phyloP scores from a whole-genome alignment of 2,113 vertebrate species.

The Chamaetylas fuelleborni region DNA sequence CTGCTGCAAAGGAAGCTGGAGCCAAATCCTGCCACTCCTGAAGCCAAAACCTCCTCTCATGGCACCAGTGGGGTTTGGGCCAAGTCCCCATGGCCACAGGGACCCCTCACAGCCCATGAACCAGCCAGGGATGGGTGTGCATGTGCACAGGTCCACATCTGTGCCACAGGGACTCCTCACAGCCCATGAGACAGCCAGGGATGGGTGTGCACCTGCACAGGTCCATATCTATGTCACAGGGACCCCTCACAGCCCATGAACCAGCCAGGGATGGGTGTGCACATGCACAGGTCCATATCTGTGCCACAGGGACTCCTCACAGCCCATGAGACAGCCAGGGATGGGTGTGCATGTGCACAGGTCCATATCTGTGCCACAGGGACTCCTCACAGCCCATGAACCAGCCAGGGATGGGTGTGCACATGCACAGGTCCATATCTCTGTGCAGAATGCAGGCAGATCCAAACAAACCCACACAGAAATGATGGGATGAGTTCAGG shows the following conservation, averaged over 20 bases:
- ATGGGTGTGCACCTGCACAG: too few relatives aligned
- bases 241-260: background rate
- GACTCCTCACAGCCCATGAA: too few relatives aligned
- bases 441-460: background rate
- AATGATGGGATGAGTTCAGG: background rate
- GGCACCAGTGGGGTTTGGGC: background rate
- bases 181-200: background rate
- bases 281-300: too few relatives aligned
- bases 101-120: background rate
- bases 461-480: background rate
- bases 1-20: background rate
- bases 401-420: background rate
- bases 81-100: accelerated
- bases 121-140: background rate
- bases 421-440: accelerated
- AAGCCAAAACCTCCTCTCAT: background rate
- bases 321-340: background rate
- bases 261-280: background rate
- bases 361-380: too few relatives aligned
- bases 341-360: too few relatives aligned
- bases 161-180: background rate
- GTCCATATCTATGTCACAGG: too few relatives aligned
- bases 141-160: accelerated
- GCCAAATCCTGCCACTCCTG: background rate
- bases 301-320: background rate